Evolutionary conservation across 2,797 vertebrate species (phyloP).

Genomic region (Alexandromys oeconomus): DNA sequence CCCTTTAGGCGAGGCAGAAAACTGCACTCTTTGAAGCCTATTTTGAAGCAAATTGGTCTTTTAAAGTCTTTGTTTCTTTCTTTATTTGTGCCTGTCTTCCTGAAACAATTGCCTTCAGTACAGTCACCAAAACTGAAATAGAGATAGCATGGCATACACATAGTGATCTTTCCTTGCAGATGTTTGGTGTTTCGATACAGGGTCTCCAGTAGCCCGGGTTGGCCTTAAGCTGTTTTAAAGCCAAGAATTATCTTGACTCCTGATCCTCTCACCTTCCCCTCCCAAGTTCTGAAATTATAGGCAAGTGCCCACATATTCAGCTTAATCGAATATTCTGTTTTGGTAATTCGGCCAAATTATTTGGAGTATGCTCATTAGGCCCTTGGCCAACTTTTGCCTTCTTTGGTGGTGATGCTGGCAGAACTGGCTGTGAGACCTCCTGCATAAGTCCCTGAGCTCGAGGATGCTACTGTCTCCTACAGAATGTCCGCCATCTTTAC

Average conservation of each 20-base stretch:
- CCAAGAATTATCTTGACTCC: not conserved
- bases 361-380: not conserved
- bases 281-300: not conserved
- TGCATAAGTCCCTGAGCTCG: accelerated
- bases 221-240: not conserved
- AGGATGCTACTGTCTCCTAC: not conserved
- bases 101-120: not conserved
- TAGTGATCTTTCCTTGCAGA: not conserved
- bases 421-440: not conserved
- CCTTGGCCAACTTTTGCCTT: not conserved
- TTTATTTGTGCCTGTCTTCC: not conserved
- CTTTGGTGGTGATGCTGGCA: not conserved
- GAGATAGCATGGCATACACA: not conserved
- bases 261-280: not conserved
- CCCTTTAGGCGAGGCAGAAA: conserved; percentile 8
- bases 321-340: not conserved
- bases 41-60: conserved; percentile 31
- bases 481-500: accelerated
- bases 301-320: too few relatives aligned
- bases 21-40: not conserved
- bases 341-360: not conserved
- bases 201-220: not conserved
- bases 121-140: not conserved
- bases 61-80: not conserved
- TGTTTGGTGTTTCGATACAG: not conserved